Conservation (phyloP, 2,888 invertebrate genomes). For the Epiblema foenella region DNA sequence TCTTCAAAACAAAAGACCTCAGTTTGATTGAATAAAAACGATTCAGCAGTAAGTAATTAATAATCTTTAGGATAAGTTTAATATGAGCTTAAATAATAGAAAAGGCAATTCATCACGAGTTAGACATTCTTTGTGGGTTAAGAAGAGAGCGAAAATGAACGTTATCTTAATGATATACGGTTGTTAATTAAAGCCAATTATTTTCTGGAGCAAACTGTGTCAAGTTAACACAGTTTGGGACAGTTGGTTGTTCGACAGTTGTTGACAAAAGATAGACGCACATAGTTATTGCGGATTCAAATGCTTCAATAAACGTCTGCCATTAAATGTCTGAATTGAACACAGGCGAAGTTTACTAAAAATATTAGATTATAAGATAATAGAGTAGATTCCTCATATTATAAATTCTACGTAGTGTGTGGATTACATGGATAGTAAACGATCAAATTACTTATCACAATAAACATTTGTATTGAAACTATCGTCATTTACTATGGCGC, state of each 20-base stretch:
- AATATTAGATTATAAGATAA: background rate
- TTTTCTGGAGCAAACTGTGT: slow-evolving; percentile 15
- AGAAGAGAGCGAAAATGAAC: slow-evolving; percentile 19
- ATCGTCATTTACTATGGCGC: too few species aligned
- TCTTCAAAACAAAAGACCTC: slow-evolving; percentile 36
- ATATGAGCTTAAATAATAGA: slow-evolving; percentile 48
- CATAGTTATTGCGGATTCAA: background rate
- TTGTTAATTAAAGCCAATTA: slow-evolving; percentile 22
- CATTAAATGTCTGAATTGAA: background rate
- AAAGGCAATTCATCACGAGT: slow-evolving; percentile 51
- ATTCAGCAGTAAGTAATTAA: slow-evolving; percentile 48
- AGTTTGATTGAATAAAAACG: slow-evolving; percentile 38
- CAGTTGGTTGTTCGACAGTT: slow-evolving; percentile 25
- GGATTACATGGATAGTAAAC: too few species aligned
- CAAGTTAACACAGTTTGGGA: slow-evolving; percentile 32
- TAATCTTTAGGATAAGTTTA: slow-evolving; percentile 46
- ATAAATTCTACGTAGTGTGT: too few species aligned
- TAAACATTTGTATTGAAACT: too few species aligned
- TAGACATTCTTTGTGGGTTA: slow-evolving; percentile 39
- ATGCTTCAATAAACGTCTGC: too few species aligned
- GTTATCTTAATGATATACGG: slow-evolving; percentile 20
- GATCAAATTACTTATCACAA: too few species aligned
- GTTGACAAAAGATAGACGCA: slow-evolving; percentile 2
- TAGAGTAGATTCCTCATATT: too few species aligned
- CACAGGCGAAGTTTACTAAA: background rate